phyloP scores from a whole-genome alignment of 2,888 invertebrate genomes.

The Trimorus sp. region DNA sequence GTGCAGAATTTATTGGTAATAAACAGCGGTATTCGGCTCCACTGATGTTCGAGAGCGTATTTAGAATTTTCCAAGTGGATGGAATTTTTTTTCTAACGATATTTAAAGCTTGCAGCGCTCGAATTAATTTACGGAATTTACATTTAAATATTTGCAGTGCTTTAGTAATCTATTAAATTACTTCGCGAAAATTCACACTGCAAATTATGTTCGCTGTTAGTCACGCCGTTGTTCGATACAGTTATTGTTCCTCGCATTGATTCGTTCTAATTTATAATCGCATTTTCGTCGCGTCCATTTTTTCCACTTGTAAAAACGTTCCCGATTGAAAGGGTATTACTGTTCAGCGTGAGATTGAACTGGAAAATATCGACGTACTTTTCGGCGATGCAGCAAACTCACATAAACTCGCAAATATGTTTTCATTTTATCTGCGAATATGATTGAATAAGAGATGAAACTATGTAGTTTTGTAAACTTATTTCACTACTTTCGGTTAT shows the following conservation, averaged over 20 bases:
- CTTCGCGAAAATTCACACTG: constrained; percentile 61
- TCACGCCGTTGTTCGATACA: constrained; percentile 26
- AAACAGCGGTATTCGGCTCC: constrained; percentile 66
- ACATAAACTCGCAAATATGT: too few species aligned
- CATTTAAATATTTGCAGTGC: constrained; percentile 65
- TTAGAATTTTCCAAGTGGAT: constrained; percentile 66
- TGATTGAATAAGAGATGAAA: too few species aligned
- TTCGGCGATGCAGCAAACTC: too few species aligned
- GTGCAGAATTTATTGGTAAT: constrained; percentile 66
- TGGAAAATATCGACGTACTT: too few species aligned
- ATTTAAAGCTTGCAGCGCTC: constrained; percentile 64
- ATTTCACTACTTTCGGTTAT: too few species aligned
- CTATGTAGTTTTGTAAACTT: too few species aligned
- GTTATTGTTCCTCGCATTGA: constrained; percentile 13
- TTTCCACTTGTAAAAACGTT: too few species aligned
- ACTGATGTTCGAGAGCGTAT: constrained; percentile 65
- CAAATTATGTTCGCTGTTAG: constrained; percentile 54
- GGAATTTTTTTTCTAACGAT: constrained; percentile 65
- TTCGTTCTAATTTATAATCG: constrained; percentile 5
- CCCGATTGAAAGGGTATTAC: too few species aligned
- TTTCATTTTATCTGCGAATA: too few species aligned
- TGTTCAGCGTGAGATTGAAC: too few species aligned
- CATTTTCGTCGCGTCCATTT: background rate
- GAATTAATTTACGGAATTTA: constrained; percentile 66
- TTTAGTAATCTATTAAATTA: constrained; percentile 65